Evolutionary conservation across 1,140 invertebrate genomes (phyloP), one percentile per base, ranked within the genome.

Genomic region (Drosophila arizonae): DNA sequence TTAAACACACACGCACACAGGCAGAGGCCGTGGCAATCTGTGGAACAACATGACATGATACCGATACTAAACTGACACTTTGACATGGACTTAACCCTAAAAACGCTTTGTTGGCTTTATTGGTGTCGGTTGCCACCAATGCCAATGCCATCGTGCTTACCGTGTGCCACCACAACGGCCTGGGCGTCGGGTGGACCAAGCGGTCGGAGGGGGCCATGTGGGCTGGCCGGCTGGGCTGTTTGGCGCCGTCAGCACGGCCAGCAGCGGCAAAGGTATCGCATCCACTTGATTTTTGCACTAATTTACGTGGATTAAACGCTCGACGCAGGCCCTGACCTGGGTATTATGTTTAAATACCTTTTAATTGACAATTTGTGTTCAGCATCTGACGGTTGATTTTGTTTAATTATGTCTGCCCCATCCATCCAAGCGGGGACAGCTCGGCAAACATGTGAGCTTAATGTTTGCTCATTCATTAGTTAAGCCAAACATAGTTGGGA

Each of bases 11-110:
- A 39, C 75, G 39, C 55, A 65, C 50, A 50, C 30, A 57, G 30
- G 17, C 69, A 50, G 30, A 55, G 17, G 21, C 36, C 26, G 41
- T 57, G 26, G 58, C 70, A 73, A 69, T 73, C 71, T 73, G 71
- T 68, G 79, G 62, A 80, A 81, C 87, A 73, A 87, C 90, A 90
- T 90, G 89, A 90, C 90, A 90, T 91, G 90, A 90, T 89, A 91
- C 90, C 90, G 90, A 91, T 91, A 91, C 90, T 91, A 90, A 91
- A 90, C 90, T 91, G 90, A 91, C 90, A 91, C 90, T 91, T 91
- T 91, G 90, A 91, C 90, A 91, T 88, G 86, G 90, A 90, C 82
- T 91, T 91, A 91, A 91, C 86, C 86, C 85, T 89, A 90, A 89
- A 86, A 88, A 89, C 81, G 85, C 84, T 88, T 88, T 88, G 85